phyloP scores from a whole-genome alignment of 2,113 vertebrate genomes.

The Gnathonemus echidnorhynchus region DNA sequence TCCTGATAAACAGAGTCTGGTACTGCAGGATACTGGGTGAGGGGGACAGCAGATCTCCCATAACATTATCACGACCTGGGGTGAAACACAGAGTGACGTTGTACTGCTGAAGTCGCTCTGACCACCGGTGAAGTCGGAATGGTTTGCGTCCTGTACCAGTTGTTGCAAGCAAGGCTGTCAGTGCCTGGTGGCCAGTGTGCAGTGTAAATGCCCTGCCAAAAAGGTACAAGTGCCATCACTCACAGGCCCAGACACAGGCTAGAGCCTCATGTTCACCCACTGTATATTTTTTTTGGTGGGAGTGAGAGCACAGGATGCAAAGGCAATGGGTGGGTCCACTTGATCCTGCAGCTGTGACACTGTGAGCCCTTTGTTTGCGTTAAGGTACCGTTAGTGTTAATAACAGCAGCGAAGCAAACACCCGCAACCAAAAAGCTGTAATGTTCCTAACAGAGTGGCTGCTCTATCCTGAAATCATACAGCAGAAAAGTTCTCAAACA shows the following conservation, averaged over 20 bases:
- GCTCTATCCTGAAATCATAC: too few relatives aligned
- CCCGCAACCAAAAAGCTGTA: too few relatives aligned
- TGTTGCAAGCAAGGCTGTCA: background rate
- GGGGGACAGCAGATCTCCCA: background rate
- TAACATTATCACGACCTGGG: background rate
- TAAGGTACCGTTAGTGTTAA: too few relatives aligned
- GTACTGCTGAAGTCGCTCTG: background rate
- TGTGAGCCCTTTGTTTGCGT: too few relatives aligned
- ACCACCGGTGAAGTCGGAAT: background rate
- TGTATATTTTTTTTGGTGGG: too few relatives aligned
- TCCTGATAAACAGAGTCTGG: background rate
- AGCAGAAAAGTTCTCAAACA: too few relatives aligned
- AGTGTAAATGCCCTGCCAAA: background rate
- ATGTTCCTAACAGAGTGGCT: too few relatives aligned
- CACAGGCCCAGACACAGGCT: background rate
- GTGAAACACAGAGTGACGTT: background rate
- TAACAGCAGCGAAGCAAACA: too few relatives aligned
- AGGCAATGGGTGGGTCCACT: too few relatives aligned
- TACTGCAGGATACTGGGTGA: background rate
- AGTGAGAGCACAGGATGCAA: too few relatives aligned
- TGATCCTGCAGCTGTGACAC: too few relatives aligned
- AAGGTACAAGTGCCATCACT: background rate
- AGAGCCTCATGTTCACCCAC: too few relatives aligned
- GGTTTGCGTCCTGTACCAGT: background rate
- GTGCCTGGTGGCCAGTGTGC: background rate